Evolutionary conservation across 35 echinoderm and acorn worm species (phyloP).

Genomic region (Lytechinus pictus): DNA sequence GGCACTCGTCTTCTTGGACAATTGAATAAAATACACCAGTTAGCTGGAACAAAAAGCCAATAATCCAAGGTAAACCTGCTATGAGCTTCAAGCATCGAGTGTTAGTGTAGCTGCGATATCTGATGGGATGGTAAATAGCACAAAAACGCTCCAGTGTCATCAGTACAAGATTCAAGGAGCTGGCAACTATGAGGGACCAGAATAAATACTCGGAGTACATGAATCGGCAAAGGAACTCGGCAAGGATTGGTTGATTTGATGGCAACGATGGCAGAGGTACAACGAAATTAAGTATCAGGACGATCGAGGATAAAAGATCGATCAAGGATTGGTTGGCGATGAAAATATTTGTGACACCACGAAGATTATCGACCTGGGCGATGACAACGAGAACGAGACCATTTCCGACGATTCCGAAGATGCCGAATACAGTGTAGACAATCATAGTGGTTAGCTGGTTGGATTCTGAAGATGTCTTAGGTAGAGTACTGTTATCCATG

Average conservation of each 20-base stretch:
- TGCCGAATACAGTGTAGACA: background rate
- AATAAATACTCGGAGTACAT: slow-evolving; percentile 68
- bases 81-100: background rate
- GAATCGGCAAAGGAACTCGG: slow-evolving; percentile 57
- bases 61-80: background rate
- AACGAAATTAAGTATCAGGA: slow-evolving; percentile 31
- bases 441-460: background rate
- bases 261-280: slow-evolving; percentile 10
- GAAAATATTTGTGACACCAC: slow-evolving; percentile 55
- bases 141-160: slow-evolving; percentile 71
- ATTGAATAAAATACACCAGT: background rate
- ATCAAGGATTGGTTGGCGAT: slow-evolving; percentile 79
- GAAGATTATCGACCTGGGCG: background rate
- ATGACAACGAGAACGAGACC: slow-evolving; percentile 48
- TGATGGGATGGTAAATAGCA: slow-evolving; percentile 64
- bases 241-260: background rate
- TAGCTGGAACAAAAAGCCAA: slow-evolving; percentile 7
- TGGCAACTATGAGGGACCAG: slow-evolving; percentile 69
- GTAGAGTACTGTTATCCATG: background rate
- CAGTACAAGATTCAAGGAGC: slow-evolving; percentile 59
- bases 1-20: background rate
- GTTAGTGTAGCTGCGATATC: background rate
- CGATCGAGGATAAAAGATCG: slow-evolving; percentile 62
- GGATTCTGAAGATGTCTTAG: background rate
- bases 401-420: slow-evolving; percentile 48